phyloP scores from a whole-genome alignment of 2,797 vertebrate genomes.

The Mastacembelus armatus region DNA sequence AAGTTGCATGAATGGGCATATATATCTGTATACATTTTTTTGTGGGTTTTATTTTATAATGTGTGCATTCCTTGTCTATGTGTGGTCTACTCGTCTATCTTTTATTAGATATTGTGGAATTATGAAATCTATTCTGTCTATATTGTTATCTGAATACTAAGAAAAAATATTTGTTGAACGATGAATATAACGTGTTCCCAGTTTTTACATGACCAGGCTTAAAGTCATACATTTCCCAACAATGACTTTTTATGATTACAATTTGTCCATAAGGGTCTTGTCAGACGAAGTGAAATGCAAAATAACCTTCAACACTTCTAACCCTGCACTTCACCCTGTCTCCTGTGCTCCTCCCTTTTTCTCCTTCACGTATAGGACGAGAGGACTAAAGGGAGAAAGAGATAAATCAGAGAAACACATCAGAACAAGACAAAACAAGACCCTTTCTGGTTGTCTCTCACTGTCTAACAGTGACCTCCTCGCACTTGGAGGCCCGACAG shows the following conservation, averaged over 20 bases:
- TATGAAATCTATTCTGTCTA: not conserved
- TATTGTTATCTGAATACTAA: not conserved
- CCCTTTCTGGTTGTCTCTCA: constrained; percentile 60
- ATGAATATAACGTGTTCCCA: constrained; percentile 10
- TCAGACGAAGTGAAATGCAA: constrained; percentile 56
- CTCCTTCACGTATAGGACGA: constrained; percentile 43
- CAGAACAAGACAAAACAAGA: constrained; percentile 79
- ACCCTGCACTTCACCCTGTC: not conserved
- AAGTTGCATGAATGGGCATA: not conserved
- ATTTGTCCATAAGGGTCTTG: constrained; percentile 42
- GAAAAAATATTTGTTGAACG: constrained; percentile 1
- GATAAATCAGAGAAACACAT: constrained; percentile 78
- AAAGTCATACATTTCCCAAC: constrained; percentile 24
- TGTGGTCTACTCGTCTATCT: not conserved
- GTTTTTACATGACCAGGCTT: constrained; percentile 16
- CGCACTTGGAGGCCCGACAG: constrained; percentile 65
- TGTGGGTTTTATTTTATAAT: not conserved
- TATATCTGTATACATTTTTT: not conserved
- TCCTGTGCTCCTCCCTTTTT: constrained; percentile 21
- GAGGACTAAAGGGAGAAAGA: constrained; percentile 50
- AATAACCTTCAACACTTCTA: constrained; percentile 34
- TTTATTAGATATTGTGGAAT: not conserved
- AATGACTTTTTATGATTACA: constrained; percentile 27
- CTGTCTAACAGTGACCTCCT: constrained; percentile 76
- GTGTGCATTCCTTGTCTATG: not conserved